phyloP scores from a whole-genome alignment of 2,888 invertebrate genomes.

The Apamea anceps region DNA sequence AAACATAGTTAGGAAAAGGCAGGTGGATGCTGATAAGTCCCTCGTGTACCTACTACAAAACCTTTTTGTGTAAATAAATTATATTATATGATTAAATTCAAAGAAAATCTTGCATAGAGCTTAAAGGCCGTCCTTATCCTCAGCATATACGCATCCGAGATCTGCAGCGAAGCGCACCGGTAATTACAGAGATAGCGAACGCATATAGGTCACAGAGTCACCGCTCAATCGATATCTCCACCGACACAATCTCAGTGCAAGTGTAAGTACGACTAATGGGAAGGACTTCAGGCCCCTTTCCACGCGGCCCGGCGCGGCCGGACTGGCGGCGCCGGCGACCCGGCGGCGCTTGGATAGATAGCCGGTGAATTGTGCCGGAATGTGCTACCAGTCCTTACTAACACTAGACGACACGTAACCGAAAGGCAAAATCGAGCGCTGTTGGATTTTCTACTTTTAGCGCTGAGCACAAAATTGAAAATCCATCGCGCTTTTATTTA shows the following conservation, averaged over 20 bases:
- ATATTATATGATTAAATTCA: too few species aligned
- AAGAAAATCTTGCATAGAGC: not conserved
- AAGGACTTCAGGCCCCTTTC: not conserved
- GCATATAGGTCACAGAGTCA: constrained; percentile 5
- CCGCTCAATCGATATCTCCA: constrained; percentile 13
- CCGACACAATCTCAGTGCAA: not conserved
- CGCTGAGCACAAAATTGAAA: not conserved
- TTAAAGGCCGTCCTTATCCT: not conserved
- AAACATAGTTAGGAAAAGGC: too few species aligned
- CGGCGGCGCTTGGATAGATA: too few species aligned
- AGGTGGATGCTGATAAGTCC: too few species aligned
- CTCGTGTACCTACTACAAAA: too few species aligned
- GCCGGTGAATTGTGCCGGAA: too few species aligned
- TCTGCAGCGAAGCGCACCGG: not conserved
- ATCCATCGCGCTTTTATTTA: too few species aligned
- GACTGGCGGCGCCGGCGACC: not conserved
- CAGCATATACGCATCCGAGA: too few species aligned
- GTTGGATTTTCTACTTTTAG: not conserved
- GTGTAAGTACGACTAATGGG: too few species aligned
- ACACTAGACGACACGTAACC: not conserved
- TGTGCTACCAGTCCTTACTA: not conserved
- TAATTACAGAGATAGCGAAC: not conserved
- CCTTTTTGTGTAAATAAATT: too few species aligned
- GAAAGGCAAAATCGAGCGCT: not conserved
- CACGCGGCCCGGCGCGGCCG: too few species aligned